Base-by-base conservation (phyloP, 2,797 vertebrate species). In the Nannoperca obscura region DNA sequence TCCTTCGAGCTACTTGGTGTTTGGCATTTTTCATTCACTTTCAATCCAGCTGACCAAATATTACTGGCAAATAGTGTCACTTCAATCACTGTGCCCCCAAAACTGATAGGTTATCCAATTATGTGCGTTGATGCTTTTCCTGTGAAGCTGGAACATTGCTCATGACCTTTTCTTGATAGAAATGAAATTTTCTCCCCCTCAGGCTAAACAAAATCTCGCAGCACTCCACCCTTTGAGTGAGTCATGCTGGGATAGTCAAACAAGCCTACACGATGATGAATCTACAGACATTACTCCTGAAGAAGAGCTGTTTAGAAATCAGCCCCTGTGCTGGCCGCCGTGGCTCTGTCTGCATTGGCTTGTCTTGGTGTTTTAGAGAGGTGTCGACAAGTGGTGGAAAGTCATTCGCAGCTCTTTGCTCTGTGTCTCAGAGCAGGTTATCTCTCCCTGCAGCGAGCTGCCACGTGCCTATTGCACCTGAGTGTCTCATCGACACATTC, bases 381-480 rank as follows among this genome's bases (percentile, higher is more conserved):
- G 75, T 67, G 87, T 82, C 59, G 64, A 77, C 60, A 12, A 11
- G 17, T 53, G 81, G 49, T 50, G 47, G 74, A 70, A 76, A 72
- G 80, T 61, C 81, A 59, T 72, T 38, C 40, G 19, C 32, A 1
- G 36, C 71, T 78, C 76, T 80, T 66, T 71, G 76, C 88, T 72
- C 15, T 0, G 52, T 67, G 92, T 91, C 93, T 94, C 89, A 74
- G 91, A 93, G 92, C 93, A 93, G 91, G 94, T 95, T 94, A 90
- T 95, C 89, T 91, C 82, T 88, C 91, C 93, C 92, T 89, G 93
- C 94, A 96, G 96, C 97, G 96, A 96, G 97, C 96, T 87, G 96
- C 96, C 97, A 98, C 97, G 97, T 95, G 97, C 95, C 96, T 96
- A 86, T 91, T 98, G 96, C 97, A 98, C 97, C 97, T 98, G 97